phyloP scores from a whole-genome alignment of 2,113 vertebrate species.

The Dasyurus viverrinus region DNA sequence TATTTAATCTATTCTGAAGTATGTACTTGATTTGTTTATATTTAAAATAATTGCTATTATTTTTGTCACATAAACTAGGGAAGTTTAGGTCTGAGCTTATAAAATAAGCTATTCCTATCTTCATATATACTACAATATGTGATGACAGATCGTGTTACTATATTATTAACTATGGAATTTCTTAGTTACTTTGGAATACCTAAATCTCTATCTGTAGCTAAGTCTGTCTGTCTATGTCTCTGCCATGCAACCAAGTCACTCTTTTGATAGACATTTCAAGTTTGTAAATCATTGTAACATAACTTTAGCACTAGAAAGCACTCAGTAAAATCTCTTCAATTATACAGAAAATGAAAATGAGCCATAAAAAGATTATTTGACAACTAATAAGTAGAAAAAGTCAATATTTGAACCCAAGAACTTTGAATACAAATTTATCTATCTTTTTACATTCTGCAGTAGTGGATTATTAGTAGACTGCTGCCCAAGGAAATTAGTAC shows the following conservation, averaged over 20 bases:
- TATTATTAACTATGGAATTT: neutral
- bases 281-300: neutral
- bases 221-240: neutral
- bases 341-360: neutral
- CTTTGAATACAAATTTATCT: neutral
- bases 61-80: neutral
- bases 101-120: neutral
- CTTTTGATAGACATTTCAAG: neutral
- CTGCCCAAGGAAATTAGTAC: neutral
- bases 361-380: neutral
- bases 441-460: neutral
- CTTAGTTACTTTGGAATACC: neutral
- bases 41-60: neutral
- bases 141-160: neutral
- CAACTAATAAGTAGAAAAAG: neutral
- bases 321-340: neutral
- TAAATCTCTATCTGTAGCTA: neutral
- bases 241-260: neutral
- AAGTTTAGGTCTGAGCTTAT: neutral
- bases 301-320: neutral
- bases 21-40: neutral
- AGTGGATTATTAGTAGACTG: neutral
- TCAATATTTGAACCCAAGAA: neutral
- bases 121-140: neutral
- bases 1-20: neutral